These are phyloP conservation scores for Cotesia typhae DNA, from an alignment of 1,140 invertebrate genomes.

Conservation along the genomic window DNA sequence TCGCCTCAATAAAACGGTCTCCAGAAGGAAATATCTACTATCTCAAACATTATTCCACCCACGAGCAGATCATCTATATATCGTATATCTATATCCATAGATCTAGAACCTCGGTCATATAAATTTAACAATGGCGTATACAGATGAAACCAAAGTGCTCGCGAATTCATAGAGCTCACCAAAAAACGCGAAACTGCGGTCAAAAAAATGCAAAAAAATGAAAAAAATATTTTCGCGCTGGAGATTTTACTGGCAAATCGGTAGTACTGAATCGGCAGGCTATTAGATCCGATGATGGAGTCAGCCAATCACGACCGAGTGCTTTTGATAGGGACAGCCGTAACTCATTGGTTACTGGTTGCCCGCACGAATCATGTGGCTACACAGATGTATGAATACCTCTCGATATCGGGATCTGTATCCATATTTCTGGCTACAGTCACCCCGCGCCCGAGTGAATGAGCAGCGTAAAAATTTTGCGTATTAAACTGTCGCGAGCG, in stretches of 20 bases:
- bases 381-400: conserved; percentile 24
- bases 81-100: too few species aligned
- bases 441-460: not conserved
- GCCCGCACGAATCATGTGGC: conserved; percentile 29
- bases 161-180: not conserved
- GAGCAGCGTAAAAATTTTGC: conserved; percentile 31
- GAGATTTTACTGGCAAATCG: conserved; percentile 14
- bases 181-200: too few species aligned
- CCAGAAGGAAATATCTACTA: too few species aligned
- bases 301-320: conserved; percentile 34
- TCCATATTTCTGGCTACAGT: conserved; percentile 4
- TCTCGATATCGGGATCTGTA: not conserved
- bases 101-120: too few species aligned
- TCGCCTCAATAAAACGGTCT: too few species aligned
- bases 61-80: too few species aligned
- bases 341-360: conserved; percentile 34
- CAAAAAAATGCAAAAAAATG: not conserved
- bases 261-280: conserved; percentile 21
- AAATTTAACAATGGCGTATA: too few species aligned
- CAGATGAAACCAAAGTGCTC: conserved; percentile 1
- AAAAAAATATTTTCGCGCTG: conserved; percentile 9
- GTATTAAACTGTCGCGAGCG: conserved; percentile 31
- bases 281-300: conserved; percentile 33
- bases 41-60: not conserved
- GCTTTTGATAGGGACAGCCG: conserved; percentile 32